These are phyloP conservation scores for Acridotheres tristis DNA, from an alignment of 2,797 vertebrate species.

Conservation along the genomic window DNA sequence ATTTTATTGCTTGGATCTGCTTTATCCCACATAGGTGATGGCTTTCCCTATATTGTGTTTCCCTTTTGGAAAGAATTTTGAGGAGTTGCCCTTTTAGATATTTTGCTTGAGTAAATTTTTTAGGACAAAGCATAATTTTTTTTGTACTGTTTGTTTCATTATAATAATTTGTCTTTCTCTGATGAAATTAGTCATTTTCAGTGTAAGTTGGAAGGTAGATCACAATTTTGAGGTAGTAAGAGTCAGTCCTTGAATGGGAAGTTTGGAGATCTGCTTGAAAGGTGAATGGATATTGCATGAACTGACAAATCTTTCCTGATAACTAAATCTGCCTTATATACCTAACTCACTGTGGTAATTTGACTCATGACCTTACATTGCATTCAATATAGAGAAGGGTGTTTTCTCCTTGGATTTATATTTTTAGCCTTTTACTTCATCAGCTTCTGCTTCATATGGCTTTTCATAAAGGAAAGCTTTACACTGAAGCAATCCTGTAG, in stretches of 20 bases:
- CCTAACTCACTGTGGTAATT: neutral
- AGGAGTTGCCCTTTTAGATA: neutral
- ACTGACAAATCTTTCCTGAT: neutral
- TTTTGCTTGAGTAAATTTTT: neutral
- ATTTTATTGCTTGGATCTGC: neutral
- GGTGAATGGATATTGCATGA: neutral
- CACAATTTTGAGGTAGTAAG: neutral
- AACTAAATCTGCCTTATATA: neutral
- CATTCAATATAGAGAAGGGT: neutral
- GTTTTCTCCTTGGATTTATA: neutral
- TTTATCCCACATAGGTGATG: neutral
- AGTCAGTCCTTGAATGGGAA: neutral
- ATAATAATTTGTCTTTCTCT: neutral
- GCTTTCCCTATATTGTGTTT: neutral
- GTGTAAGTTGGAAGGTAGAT: neutral
- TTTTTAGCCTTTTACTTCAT: neutral
- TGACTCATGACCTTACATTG: neutral
- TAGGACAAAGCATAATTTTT: neutral
- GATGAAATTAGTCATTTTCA: neutral
- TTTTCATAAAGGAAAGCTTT: neutral
- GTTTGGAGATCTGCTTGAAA: neutral
- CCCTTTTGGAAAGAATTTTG: neutral
- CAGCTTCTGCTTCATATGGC: neutral
- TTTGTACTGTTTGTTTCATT: neutral
- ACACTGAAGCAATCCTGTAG: neutral